Evolutionary conservation across 2,113 vertebrate species (phyloP).

Genomic region (Equus quagga): DNA sequence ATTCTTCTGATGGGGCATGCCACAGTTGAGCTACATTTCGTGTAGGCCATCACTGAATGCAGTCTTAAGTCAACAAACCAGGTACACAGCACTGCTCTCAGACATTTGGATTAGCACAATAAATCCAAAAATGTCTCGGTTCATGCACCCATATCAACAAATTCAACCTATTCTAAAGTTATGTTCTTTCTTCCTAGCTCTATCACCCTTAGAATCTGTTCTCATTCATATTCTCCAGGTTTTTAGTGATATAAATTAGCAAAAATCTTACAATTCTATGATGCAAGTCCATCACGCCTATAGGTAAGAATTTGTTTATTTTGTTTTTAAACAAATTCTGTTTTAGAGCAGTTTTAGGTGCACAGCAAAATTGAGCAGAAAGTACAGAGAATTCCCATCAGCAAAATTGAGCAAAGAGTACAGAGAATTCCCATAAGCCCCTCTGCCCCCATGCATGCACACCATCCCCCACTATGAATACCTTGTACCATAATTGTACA

Average conservation of each 20-base stretch:
- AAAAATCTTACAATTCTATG: not conserved
- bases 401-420: not conserved
- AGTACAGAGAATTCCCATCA: not conserved
- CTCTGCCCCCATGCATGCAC: not conserved
- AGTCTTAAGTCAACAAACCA: not conserved
- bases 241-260: not conserved
- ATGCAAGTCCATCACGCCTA: too few relatives aligned
- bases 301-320: not conserved
- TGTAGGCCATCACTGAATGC: not conserved
- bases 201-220: not conserved
- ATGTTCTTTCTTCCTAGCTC: not conserved
- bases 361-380: not conserved
- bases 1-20: not conserved
- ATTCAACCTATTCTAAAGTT: not conserved
- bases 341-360: not conserved
- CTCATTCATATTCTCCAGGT: not conserved
- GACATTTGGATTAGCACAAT: not conserved
- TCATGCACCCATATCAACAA: not conserved
- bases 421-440: not conserved
- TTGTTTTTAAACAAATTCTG: not conserved
- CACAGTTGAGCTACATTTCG: not conserved
- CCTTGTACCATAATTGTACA: not conserved
- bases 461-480: not conserved
- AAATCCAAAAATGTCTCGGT: not conserved
- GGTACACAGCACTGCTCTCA: not conserved